Percentiles rank a stretch among this genome's conserved stretches.
Evolutionary conservation across 2,113 vertebrate genomes (phyloP).

Genomic region (Speoplatyrhinus poulsoni): DNA sequence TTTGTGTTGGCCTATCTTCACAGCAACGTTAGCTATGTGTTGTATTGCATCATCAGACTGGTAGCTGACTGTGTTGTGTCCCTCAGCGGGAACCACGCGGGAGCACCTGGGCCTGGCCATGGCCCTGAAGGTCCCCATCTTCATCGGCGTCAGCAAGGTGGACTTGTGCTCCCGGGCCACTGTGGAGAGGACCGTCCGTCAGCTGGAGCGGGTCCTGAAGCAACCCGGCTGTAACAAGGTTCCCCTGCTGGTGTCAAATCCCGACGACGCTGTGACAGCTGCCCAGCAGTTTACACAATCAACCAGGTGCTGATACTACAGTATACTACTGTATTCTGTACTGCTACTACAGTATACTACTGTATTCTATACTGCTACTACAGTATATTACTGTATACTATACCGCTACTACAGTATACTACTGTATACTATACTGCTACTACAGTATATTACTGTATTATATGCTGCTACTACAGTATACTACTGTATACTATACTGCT

Average conservation of each 20-base stretch:
- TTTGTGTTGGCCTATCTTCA: too few species aligned
- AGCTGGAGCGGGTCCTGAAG: slow-evolving; percentile 91
- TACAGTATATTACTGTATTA: too few species aligned
- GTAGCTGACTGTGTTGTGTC: neutral
- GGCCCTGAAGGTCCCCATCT: slow-evolving; percentile 96
- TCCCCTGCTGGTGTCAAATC: slow-evolving; percentile 84
- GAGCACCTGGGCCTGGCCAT: slow-evolving; percentile 95
- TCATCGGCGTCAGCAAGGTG: slow-evolving; percentile 94
- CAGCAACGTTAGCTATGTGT: too few species aligned
- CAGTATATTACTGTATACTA: too few species aligned
- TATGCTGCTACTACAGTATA: too few species aligned
- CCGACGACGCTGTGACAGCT: slow-evolving; percentile 92
- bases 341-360: neutral
- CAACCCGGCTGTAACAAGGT: slow-evolving; percentile 96
- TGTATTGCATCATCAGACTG: neutral
- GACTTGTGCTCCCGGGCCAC: slow-evolving; percentile 88
- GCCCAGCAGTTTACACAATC: slow-evolving; percentile 94
- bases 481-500: neutral
- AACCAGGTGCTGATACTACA: slow-evolving; percentile 75
- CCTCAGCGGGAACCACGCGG: slow-evolving; percentile 87
- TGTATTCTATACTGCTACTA: neutral
- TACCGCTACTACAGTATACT: too few species aligned
- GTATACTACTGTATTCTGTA: neutral
- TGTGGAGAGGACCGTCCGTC: slow-evolving; percentile 89
- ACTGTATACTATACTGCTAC: too few species aligned